A percentile compares a stretch with the other conserved stretches of the same genome.
Conservation (phyloP, 2,888 invertebrate species). For the Megaustenia siamemsis region DNA sequence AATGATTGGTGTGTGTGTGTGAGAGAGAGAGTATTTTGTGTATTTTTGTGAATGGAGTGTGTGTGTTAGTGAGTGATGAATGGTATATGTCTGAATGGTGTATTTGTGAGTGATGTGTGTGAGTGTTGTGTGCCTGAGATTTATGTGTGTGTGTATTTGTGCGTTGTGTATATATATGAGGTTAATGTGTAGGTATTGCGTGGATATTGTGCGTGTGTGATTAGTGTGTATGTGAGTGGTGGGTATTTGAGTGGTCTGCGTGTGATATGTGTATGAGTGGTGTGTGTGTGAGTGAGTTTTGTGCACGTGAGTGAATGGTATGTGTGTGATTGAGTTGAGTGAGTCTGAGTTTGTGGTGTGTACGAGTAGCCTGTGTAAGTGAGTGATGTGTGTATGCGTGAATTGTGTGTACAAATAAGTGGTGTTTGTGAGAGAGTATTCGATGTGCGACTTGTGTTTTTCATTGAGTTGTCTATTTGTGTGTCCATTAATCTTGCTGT, state of each 20-base stretch:
- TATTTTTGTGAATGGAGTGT: no score
- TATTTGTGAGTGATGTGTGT: no score
- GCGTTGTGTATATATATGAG: background rate
- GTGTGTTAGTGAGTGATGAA: no score
- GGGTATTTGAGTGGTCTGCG: background rate
- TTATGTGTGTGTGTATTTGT: no score
- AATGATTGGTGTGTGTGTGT: no score
- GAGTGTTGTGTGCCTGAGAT: no score
- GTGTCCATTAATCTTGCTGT: no score
- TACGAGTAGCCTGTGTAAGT: background rate
- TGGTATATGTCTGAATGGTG: no score
- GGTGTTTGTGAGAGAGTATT: no score
- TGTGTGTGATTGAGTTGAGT: background rate
- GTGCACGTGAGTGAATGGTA: background rate
- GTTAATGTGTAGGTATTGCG: background rate
- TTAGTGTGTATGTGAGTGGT: background rate
- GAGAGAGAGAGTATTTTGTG: no score
- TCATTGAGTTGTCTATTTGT: background rate
- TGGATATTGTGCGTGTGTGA: background rate
- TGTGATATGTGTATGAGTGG: background rate
- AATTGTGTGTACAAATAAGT: no score
- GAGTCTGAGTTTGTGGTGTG: background rate
- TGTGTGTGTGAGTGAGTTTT: background rate
- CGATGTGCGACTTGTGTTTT: background rate
- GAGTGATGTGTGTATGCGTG: background rate